Evolutionary conservation across 2,113 vertebrate species (phyloP).

Genomic region (Plecturocebus donacophilus): DNA sequence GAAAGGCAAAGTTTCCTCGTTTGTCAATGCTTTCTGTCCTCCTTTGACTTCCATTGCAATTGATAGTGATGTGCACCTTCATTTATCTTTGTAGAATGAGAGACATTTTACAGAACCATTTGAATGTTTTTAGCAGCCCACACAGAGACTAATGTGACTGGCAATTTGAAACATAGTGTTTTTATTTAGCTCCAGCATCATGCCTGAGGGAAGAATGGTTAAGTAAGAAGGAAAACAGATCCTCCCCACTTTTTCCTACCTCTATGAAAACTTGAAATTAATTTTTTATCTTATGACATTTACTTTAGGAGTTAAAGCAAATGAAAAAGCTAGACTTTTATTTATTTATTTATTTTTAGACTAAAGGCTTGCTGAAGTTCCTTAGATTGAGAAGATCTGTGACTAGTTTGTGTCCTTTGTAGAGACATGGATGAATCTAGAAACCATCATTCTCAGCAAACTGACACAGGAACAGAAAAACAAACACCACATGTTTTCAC

Average conservation of each 20-base stretch:
- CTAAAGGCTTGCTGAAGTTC: not conserved
- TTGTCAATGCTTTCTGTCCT: not conserved
- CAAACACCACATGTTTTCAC: too few relatives aligned
- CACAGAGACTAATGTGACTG: constrained; percentile 46
- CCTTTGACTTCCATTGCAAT: constrained; percentile 31
- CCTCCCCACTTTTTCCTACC: not conserved
- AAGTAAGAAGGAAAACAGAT: constrained; percentile 47
- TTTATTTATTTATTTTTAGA: not conserved
- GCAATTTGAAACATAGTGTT: constrained; percentile 67
- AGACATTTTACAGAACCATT: constrained; percentile 52
- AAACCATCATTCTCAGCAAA: too few relatives aligned
- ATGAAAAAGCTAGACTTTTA: not conserved
- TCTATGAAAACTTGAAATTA: constrained; percentile 50
- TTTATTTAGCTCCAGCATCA: constrained; percentile 40
- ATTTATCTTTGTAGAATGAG: constrained; percentile 61
- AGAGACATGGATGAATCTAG: too few relatives aligned
- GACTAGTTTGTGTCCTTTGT: too few relatives aligned
- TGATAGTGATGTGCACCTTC: not conserved
- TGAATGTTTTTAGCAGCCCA: constrained; percentile 67
- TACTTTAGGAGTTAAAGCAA: constrained; percentile 28
- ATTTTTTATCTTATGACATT: constrained; percentile 25
- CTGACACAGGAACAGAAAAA: too few relatives aligned
- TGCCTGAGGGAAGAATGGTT: constrained; percentile 56
- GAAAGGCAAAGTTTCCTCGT: not conserved
- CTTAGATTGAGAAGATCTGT: not conserved